These are phyloP conservation scores for Lepus timidus DNA, from an alignment of 2,113 vertebrate genomes.

Conservation along the genomic window DNA sequence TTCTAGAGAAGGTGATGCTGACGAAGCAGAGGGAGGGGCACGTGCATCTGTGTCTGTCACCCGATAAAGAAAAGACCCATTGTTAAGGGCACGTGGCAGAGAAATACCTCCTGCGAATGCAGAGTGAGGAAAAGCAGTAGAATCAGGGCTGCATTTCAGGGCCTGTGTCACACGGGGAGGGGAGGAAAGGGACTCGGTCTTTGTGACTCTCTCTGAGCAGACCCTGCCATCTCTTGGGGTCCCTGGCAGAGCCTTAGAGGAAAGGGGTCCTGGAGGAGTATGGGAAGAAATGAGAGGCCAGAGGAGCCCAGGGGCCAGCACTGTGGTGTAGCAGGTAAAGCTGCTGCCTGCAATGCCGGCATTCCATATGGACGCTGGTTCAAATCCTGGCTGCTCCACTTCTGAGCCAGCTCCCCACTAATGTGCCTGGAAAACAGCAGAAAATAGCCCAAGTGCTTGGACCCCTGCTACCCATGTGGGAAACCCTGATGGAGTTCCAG, in stretches of 20 bases:
- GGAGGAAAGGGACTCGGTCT: neutral
- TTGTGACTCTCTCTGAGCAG: neutral
- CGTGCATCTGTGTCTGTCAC: neutral
- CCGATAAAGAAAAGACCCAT: conserved; percentile 3
- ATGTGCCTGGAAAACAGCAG: too few relatives aligned
- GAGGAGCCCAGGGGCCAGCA: neutral
- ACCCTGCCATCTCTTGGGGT: neutral
- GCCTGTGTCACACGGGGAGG: neutral
- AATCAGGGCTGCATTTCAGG: conserved; percentile 19
- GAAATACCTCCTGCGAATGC: neutral
- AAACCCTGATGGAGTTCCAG: too few relatives aligned
- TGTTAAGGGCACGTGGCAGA: conserved; percentile 39
- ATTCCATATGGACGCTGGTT: too few relatives aligned
- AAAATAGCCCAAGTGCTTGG: too few relatives aligned
- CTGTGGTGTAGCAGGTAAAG: too few relatives aligned
- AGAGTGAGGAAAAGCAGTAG: neutral
- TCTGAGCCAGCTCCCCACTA: too few relatives aligned
- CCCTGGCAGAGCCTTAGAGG: conserved; percentile 18
- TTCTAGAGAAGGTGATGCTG: conserved; percentile 49
- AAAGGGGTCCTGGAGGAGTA: neutral
- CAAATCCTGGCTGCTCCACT: too few relatives aligned
- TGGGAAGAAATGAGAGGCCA: conserved; percentile 12
- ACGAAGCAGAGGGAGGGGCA: neutral
- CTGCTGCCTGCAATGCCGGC: too few relatives aligned
- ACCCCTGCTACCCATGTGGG: too few relatives aligned